phyloP scores from a whole-genome alignment of 2,113 vertebrate species.

The Thomomys bottae region DNA sequence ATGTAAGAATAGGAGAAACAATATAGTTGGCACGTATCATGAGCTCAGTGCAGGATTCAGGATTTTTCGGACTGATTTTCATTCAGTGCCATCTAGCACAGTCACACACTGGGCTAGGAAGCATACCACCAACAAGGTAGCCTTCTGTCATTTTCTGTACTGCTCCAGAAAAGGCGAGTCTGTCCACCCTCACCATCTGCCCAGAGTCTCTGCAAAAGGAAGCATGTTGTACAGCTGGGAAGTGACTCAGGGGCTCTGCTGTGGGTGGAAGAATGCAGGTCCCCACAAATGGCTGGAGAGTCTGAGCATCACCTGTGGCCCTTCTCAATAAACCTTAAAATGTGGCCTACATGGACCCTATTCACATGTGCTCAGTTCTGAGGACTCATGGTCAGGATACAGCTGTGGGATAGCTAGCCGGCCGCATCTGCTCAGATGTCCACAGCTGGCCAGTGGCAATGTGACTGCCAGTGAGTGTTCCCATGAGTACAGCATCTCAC shows the following conservation, averaged over 20 bases:
- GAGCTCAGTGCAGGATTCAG: not conserved
- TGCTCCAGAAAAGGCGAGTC: not conserved
- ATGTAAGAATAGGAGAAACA: not conserved
- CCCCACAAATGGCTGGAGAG: not conserved
- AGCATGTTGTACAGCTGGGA: not conserved
- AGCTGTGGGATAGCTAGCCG: not conserved
- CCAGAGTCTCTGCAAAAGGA: conserved; percentile 17
- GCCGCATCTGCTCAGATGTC: not conserved
- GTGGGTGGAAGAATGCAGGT: fast-evolving
- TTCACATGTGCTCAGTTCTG: fast-evolving
- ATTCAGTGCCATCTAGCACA: conserved; percentile 46
- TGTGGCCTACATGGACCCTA: fast-evolving
- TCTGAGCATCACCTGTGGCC: fast-evolving
- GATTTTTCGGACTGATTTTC: conserved; percentile 61
- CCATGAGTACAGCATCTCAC: fast-evolving
- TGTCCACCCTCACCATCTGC: conserved; percentile 70
- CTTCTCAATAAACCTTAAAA: not conserved
- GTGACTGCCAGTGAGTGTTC: not conserved
- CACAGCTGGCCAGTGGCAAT: not conserved
- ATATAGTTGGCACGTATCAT: not conserved
- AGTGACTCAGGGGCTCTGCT: not conserved
- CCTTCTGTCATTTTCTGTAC: conserved; percentile 65
- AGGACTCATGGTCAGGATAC: fast-evolving
- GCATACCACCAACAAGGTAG: conserved; percentile 4
- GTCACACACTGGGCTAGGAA: conserved; percentile 8